Base-by-base conservation (phyloP, 2,888 invertebrate species). In the Heliconius sara region DNA sequence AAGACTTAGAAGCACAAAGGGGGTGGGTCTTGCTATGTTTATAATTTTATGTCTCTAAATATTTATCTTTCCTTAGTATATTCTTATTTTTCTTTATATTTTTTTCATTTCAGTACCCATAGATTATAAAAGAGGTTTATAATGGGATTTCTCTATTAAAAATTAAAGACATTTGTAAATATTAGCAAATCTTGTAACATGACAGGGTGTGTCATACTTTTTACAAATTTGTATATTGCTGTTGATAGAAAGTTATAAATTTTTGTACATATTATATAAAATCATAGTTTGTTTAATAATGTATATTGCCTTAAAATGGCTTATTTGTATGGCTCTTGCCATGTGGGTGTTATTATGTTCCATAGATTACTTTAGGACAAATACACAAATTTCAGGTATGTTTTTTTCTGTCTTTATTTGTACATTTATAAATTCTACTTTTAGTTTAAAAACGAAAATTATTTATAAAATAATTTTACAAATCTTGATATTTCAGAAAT, bases 281-380 rank as follows among this genome's bases (percentile, higher is more conserved):
- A 75, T 27, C 7, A 52, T 12, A 71, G 68, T 52, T 30, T 81
- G 81, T 66, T 67, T 79, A 77, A 83, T 81, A 84, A 94, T 95
- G 95, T 95, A 94, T 86, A 92, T 95, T 86, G 95, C 95, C 72
- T 89, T 93, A 77, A 94, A 89, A 88, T 95, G 94, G 94, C 89
- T 95, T 22, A 66, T 91, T 65, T 87, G 89, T 63, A 84, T 95
- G 83, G 84, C 89, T 52, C 78, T 91, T 10, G 81, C 84, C 43
- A 92, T 93, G 94, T 95, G 95, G 95, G 43, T 91, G 77, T 85
- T 87, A 16, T 88, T 92, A 85, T 94, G 94, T 82, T 81, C 84
- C 72, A 77, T 90, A 71, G 91, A 93, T 81, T 47, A 87, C 19
- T 85, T 83, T 81, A 63, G 88, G 66, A 87, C 79, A 71, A 78